Evolutionary conservation across 1,140 invertebrate species (phyloP).

Genomic region (Dendrolimus kikuchii): DNA sequence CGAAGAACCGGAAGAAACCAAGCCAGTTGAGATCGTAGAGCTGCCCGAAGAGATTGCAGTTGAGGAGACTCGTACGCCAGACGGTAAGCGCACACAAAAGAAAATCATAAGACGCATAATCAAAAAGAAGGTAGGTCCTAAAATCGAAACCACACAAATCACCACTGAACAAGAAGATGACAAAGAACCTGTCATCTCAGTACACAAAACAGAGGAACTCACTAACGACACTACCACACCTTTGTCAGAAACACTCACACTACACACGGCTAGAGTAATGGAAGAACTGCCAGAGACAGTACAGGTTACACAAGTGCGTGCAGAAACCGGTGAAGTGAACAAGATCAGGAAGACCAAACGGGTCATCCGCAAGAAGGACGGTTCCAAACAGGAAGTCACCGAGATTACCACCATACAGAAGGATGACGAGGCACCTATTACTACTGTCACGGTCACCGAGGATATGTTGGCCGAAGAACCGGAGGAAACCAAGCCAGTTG

Average conservation of each 20-base stretch:
- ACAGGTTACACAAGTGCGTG: constrained; percentile 13
- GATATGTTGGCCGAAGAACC: constrained; percentile 25
- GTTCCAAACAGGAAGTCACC: constrained; percentile 1
- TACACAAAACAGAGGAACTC: constrained; percentile 19
- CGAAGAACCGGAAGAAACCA: constrained; percentile 17
- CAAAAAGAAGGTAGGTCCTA: constrained; percentile 38
- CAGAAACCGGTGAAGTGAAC: constrained; percentile 16
- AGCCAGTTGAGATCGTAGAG: constrained; percentile 19
- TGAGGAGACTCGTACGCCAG: no score
- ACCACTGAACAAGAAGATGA: constrained; percentile 21
- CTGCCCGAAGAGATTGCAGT: constrained; percentile 19
- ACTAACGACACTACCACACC: constrained; percentile 13
- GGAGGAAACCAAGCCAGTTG: constrained; percentile 10
- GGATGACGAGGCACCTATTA: constrained; percentile 17
- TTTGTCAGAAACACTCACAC: constrained; percentile 4
- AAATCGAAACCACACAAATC: constrained; percentile 34
- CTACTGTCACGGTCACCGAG: constrained; percentile 34
- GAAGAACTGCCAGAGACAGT: constrained; percentile 53
- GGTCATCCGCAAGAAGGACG: constrained; percentile 23
- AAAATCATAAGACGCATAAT: constrained; percentile 31
- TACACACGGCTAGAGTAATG: constrained; percentile 11
- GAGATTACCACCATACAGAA: not conserved
- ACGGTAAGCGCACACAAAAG: constrained; percentile 22
- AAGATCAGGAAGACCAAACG: constrained; percentile 18
- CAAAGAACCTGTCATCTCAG: constrained; percentile 23